A percentile compares a stretch with the other conserved stretches of the same genome.
Evolutionary conservation across 2,888 invertebrate species (phyloP).

Genomic region (Eristalis pertinax): DNA sequence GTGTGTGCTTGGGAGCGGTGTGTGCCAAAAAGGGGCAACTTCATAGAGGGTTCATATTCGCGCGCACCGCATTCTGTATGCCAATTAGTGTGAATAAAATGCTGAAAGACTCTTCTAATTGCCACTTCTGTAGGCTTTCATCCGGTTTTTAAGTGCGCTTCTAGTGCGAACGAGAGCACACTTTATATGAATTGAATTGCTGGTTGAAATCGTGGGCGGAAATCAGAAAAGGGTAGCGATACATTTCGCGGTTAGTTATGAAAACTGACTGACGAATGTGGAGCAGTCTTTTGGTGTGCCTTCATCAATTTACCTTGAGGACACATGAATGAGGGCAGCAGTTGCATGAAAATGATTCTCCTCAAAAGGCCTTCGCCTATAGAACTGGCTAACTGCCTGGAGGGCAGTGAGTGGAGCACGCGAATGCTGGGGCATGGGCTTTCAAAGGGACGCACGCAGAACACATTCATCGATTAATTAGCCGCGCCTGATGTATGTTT

Average conservation of each 20-base stretch:
- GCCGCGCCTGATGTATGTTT: no score
- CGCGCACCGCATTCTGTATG: constrained; percentile 6
- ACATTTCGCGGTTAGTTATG: background rate
- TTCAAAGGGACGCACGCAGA: no score
- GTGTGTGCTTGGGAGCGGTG: background rate
- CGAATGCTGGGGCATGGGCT: no score
- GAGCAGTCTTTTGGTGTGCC: background rate
- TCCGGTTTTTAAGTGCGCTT: constrained; percentile 3
- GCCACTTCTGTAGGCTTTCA: constrained; percentile 23
- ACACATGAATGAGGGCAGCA: background rate
- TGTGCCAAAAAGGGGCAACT: constrained; percentile 1
- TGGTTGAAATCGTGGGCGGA: background rate
- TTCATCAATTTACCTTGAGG: background rate
- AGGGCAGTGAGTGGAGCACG: no score
- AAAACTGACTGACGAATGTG: background rate
- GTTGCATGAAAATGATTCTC: background rate
- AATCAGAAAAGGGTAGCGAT: background rate
- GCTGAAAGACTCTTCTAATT: constrained; percentile 27
- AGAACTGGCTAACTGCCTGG: no score
- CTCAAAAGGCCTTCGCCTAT: no score
- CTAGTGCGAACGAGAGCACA: constrained; percentile 4
- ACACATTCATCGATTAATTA: no score
- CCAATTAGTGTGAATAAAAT: constrained; percentile 46
- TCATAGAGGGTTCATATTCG: background rate
- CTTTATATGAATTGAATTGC: background rate